A percentile compares a stretch with the other conserved stretches of the same genome.
Evolutionary conservation across 2,113 vertebrate species (phyloP).

Genomic region (Laterallus jamaicensis): DNA sequence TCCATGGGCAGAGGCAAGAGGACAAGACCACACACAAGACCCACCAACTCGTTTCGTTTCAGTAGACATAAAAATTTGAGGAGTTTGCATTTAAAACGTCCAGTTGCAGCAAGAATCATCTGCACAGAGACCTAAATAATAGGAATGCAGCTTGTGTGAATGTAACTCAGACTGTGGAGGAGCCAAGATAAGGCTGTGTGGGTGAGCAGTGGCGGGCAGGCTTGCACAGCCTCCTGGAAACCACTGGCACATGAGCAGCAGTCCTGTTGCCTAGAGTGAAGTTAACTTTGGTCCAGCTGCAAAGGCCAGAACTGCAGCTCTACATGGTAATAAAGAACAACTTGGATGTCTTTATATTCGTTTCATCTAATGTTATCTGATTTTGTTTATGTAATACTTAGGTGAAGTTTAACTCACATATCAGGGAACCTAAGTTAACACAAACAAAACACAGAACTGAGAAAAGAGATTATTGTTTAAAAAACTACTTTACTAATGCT

Average conservation of each 20-base stretch:
- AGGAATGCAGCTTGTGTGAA: neutral
- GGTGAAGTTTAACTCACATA: neutral
- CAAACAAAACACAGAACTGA: neutral
- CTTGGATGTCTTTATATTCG: neutral
- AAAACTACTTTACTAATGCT: neutral
- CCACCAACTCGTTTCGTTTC: neutral
- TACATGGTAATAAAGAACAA: neutral
- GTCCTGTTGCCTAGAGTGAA: neutral
- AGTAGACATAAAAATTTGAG: neutral
- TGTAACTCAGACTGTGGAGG: accelerated
- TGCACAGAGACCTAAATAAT: accelerated
- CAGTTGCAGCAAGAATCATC: neutral
- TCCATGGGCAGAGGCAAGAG: neutral
- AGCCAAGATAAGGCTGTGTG: neutral
- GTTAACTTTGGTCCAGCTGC: neutral
- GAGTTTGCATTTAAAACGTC: neutral
- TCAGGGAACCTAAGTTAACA: neutral
- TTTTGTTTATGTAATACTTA: neutral
- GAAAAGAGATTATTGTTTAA: neutral
- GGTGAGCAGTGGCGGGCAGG: neutral
- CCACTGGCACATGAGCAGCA: neutral
- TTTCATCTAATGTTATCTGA: neutral
- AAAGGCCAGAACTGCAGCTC: neutral
- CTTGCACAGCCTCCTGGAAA: neutral
- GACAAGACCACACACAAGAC: neutral